Evolutionary conservation across 2,113 vertebrate species (phyloP).

Genomic region (Crotalus viridis): DNA sequence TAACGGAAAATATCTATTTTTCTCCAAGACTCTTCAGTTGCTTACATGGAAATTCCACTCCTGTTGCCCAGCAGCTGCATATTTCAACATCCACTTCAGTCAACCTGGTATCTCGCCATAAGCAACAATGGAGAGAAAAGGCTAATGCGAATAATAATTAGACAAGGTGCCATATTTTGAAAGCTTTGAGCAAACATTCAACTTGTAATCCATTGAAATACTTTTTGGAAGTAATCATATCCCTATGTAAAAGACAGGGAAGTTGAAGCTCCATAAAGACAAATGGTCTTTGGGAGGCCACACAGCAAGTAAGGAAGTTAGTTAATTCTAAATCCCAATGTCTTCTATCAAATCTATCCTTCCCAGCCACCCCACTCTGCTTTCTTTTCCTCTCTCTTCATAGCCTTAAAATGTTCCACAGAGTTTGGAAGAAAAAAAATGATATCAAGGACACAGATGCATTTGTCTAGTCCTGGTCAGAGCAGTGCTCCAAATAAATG

Average conservation of each 20-base stretch:
- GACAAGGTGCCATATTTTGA: constrained; percentile 10
- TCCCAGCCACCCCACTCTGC: constrained; percentile 36
- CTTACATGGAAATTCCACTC: constrained; percentile 31
- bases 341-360: not conserved
- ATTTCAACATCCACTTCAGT: constrained; percentile 39
- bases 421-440: constrained; percentile 12
- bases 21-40: constrained; percentile 6
- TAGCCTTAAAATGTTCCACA: constrained; percentile 37
- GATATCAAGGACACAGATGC: not conserved
- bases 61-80: constrained; percentile 8
- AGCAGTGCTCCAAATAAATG: not conserved
- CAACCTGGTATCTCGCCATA: constrained; percentile 29
- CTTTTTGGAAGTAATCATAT: constrained; percentile 36
- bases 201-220: constrained; percentile 45
- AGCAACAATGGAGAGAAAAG: constrained; percentile 15
- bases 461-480: constrained; percentile 1
- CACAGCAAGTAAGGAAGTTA: constrained; percentile 60
- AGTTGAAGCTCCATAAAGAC: constrained; percentile 47
- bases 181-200: constrained; percentile 18
- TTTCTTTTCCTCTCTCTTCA: constrained; percentile 44
- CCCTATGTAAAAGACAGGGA: constrained; percentile 55
- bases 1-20: constrained; percentile 10
- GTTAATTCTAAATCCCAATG: constrained; percentile 61
- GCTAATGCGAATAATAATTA: constrained; percentile 42
- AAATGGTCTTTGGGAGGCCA: constrained; percentile 64